Percentiles rank a stretch among this genome's conserved stretches.
Conservation (phyloP, 2,797 vertebrate species). For the Scleropages formosus region DNA sequence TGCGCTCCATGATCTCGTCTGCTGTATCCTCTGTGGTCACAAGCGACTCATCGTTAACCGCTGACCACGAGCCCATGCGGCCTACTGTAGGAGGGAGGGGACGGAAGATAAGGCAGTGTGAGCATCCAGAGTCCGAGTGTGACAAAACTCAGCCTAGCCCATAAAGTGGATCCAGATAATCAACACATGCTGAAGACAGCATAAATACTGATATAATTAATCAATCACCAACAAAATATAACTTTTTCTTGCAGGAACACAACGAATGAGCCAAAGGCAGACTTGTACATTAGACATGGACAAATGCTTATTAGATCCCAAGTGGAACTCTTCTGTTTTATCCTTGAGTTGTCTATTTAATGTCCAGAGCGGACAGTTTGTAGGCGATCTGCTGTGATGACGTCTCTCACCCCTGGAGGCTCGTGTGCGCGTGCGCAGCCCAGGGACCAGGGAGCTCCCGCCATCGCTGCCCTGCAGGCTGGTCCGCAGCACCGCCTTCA, state of each 20-base stretch:
- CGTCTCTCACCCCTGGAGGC: constrained; percentile 76
- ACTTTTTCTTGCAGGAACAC: too few species aligned
- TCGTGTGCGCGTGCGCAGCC: constrained; percentile 82
- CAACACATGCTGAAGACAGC: background rate
- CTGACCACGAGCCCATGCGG: constrained; percentile 76
- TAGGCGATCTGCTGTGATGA: background rate
- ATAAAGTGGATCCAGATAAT: too few species aligned
- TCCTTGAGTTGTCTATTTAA: too few species aligned
- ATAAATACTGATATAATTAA: too few species aligned
- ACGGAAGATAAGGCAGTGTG: too few species aligned
- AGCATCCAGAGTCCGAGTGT: background rate
- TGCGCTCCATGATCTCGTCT: constrained; percentile 98
- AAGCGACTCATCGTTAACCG: constrained; percentile 75
- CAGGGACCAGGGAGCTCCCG: constrained; percentile 61
- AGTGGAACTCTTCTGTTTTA: too few species aligned
- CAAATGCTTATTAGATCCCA: too few species aligned
- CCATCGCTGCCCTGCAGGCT: constrained; percentile 61
- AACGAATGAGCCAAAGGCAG: background rate
- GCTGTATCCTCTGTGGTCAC: constrained; percentile 85
- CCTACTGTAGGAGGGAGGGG: constrained; percentile 55
- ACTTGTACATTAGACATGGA: background rate
- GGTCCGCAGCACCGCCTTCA: constrained; percentile 89
- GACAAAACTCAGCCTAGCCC: background rate
- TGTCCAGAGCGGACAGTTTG: too few species aligned
- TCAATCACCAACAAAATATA: too few species aligned